Conservation (phyloP, 30 jellyfish, hydroid and myxozoan genomes). For the Cassiopea andromeda region DNA sequence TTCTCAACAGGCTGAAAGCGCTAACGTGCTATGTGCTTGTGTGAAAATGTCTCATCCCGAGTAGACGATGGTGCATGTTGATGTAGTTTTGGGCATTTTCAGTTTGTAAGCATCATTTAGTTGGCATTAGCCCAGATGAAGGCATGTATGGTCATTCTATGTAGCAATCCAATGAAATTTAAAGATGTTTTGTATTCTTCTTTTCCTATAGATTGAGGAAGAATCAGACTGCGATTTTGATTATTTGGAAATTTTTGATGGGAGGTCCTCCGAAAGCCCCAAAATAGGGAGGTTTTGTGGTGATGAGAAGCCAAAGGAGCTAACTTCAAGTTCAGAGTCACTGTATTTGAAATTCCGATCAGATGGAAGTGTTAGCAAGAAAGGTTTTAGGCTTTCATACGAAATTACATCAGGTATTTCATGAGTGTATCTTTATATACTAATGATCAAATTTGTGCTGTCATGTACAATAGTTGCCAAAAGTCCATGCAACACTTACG, state of each 20-base stretch:
- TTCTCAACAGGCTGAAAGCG: no score
- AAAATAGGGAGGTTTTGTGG: conserved; percentile 72
- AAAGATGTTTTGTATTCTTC: background rate
- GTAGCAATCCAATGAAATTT: background rate
- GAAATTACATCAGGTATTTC: conserved; percentile 30
- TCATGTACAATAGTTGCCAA: background rate
- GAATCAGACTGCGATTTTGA: conserved; percentile 69
- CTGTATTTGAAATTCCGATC: conserved; percentile 58
- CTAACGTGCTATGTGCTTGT: no score
- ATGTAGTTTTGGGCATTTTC: no score
- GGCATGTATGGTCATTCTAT: background rate
- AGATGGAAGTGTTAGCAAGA: conserved; percentile 59
- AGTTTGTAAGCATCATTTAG: no score
- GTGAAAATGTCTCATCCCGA: no score
- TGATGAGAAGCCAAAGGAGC: conserved; percentile 21
- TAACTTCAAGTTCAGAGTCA: conserved; percentile 36
- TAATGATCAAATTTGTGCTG: background rate
- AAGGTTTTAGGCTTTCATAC: conserved; percentile 71
- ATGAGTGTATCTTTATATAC: background rate
- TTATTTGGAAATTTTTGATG: conserved; percentile 67
- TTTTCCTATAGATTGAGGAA: conserved; percentile 55
- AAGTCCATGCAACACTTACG: no score
- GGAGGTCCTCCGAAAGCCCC: conserved; percentile 10
- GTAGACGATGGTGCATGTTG: no score
- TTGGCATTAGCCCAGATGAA: background rate